These are phyloP conservation scores for Eublepharis macularius DNA, from an alignment of 2,113 vertebrate genomes.

Conservation along the genomic window DNA sequence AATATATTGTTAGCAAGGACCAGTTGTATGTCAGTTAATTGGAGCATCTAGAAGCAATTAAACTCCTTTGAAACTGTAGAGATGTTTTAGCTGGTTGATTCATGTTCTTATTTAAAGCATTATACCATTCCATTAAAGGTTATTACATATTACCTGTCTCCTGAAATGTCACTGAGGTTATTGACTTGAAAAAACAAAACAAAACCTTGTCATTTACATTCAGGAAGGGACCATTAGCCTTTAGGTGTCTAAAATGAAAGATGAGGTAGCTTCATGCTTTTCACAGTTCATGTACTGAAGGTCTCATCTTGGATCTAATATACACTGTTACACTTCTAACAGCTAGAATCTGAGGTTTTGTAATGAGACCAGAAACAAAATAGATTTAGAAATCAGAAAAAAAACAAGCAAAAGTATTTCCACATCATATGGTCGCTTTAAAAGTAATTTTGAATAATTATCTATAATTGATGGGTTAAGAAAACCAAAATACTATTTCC, in stretches of 20 bases:
- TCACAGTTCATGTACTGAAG: neutral
- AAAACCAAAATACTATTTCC: neutral
- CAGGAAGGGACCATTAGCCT: neutral
- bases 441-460: neutral
- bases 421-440: neutral
- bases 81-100: neutral
- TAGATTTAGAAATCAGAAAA: neutral
- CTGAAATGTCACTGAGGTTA: slow-evolving; percentile 25
- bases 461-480: neutral
- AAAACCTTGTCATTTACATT: neutral
- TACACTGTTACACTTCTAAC: neutral
- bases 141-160: slow-evolving; percentile 23
- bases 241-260: slow-evolving; percentile 16
- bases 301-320: neutral
- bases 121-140: neutral
- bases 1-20: no score
- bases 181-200: accelerated
- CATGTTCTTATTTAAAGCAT: slow-evolving; percentile 35
- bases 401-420: neutral
- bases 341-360: neutral
- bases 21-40: no score
- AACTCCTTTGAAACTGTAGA: neutral
- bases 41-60: neutral
- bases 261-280: slow-evolving; percentile 26
- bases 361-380: neutral